Evolutionary conservation across 2,797 vertebrate genomes (phyloP).

Genomic region (Loriculus beryllinus): DNA sequence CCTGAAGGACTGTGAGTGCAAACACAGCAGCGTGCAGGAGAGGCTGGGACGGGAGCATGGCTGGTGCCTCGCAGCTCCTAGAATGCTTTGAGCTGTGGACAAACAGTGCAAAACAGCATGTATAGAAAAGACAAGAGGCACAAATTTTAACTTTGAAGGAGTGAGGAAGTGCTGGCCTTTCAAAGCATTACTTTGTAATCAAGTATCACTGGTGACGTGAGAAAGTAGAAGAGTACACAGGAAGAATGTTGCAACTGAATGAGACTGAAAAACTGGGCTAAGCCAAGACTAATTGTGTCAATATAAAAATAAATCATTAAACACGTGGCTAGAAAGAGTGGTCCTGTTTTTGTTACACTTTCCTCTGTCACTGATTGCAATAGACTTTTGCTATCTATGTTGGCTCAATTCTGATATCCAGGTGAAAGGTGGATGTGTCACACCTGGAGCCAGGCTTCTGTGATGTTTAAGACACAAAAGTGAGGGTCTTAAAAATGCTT

Average conservation of each 20-base stretch:
- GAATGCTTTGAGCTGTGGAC: not conserved
- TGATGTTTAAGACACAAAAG: not conserved
- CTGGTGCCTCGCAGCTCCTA: not conserved
- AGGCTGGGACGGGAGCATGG: not conserved
- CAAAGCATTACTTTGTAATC: not conserved
- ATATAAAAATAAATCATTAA: not conserved
- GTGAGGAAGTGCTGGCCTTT: not conserved
- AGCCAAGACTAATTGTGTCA: not conserved
- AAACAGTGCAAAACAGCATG: not conserved
- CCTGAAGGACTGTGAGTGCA: not conserved
- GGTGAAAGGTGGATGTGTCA: not conserved
- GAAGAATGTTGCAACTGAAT: not conserved
- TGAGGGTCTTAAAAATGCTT: not conserved
- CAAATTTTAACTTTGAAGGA: not conserved
- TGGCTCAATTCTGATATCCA: not conserved
- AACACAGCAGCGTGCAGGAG: not conserved
- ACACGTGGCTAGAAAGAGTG: not conserved
- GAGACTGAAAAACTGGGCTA: not conserved
- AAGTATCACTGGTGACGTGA: accelerated
- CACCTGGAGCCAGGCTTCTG: not conserved
- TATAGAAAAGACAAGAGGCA: not conserved
- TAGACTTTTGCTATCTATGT: not conserved
- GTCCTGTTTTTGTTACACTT: not conserved
- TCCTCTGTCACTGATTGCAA: not conserved
- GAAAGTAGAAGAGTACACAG: not conserved